Conservation (phyloP, 2,888 invertebrate genomes). For the Autographa pulchrina region DNA sequence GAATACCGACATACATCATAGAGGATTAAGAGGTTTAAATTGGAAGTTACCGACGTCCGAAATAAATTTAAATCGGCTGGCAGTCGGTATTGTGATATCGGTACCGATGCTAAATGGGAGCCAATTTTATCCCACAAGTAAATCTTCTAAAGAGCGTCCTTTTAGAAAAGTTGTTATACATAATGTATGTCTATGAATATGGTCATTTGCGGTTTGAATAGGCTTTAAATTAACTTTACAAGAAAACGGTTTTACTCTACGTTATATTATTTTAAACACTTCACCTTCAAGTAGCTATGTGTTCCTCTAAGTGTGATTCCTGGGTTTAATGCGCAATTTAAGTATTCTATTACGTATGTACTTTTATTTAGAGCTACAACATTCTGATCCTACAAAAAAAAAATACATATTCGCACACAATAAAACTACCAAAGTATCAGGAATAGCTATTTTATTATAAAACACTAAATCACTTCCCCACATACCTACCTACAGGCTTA, state of each 20-base stretch:
- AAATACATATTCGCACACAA: not conserved
- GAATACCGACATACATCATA: slow-evolving; percentile 90
- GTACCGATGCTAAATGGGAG: slow-evolving; percentile 86
- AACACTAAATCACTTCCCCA: slow-evolving; percentile 10
- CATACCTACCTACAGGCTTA: slow-evolving; percentile 48
- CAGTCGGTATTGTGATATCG: slow-evolving; percentile 89
- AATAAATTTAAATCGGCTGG: slow-evolving; percentile 89
- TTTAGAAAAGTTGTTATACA: slow-evolving; percentile 70
- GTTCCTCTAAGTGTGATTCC: too few species aligned
- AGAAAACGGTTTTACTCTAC: slow-evolving; percentile 13
- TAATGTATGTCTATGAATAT: slow-evolving; percentile 50
- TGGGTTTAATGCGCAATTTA: too few species aligned
- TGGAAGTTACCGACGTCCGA: slow-evolving; percentile 90
- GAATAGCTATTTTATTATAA: not conserved
- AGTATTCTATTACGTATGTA: too few species aligned
- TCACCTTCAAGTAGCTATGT: too few species aligned
- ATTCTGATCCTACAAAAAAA: not conserved
- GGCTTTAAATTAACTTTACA: slow-evolving; percentile 10
- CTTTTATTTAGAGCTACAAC: too few species aligned
- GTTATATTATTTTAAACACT: too few species aligned
- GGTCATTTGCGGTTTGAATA: slow-evolving; percentile 23
- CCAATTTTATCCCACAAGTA: slow-evolving; percentile 84
- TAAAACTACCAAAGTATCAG: not conserved
- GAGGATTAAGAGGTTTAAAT: slow-evolving; percentile 90
- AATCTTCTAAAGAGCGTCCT: slow-evolving; percentile 77